Base-by-base conservation (phyloP, 2,888 invertebrate species). In the Odontothrips loti region DNA sequence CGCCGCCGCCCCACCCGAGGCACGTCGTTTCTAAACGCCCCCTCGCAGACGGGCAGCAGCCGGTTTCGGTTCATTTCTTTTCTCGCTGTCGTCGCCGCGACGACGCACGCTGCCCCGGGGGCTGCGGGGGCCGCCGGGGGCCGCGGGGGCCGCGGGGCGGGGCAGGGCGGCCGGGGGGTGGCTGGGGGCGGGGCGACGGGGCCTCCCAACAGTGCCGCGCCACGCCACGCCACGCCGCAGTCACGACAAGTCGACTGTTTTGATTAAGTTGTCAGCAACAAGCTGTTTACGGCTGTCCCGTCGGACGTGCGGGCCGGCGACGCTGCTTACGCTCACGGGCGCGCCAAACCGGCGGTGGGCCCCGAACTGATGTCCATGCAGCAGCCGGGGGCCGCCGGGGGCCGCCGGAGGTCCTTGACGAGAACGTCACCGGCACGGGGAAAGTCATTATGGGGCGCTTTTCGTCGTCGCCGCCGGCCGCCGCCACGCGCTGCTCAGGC, bases 241-340 rank as follows among this genome's bases (percentile, higher is more conserved):
- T 75, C 68, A 75, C 68, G 68, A 75, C 68, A 75, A 75, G 68
- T 75, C 68, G 68, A 75, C 68, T 75, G 68, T 75, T 75, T 75
- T 75, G 68, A 75, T 75, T 75, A 75, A 75, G 68, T 75, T 75
- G 68, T 75, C 68, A 75, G 68, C 68, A 75, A 75, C 68, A 75
- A 75, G 68, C 68, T 75, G 68, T 75, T 75, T 75, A 75, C 68
- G 68, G 68, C 58, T 58, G 58, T 58, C 17, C 58, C 15, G 58
- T 58, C 17, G 58, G 58, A 58, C 68, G 68, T 75, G 8, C 27
- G 68, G 68, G 15, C 58, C 58, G 58, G 17, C 20, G 58, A 58
- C 58, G 58, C 58, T 17, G 34, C 34, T 43, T 43, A 4, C 34
- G 34, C 34, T 43, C 34, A 43, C 34, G 34, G 34, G 34, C 34